A percentile compares a stretch with the other conserved stretches of the same genome.
Conservation (phyloP, 2,113 vertebrate species). For the Chauna torquata region DNA sequence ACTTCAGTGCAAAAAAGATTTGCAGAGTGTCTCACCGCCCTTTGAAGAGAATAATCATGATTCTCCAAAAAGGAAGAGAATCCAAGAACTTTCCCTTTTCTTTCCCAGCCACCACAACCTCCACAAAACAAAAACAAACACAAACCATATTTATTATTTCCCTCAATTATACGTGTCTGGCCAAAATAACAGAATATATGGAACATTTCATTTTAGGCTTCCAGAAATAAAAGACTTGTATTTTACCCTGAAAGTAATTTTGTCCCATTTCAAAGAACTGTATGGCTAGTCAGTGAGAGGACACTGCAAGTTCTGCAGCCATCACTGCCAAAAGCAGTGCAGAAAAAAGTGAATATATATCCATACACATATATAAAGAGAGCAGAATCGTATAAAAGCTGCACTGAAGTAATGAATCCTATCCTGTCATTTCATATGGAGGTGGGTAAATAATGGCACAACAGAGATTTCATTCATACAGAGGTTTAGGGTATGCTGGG, state of each 20-base stretch:
- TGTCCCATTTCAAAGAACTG: constrained; percentile 2
- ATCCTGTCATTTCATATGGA: constrained; percentile 23
- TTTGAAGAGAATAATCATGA: not conserved
- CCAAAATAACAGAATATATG: not conserved
- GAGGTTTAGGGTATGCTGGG: constrained; percentile 31
- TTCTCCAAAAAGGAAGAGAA: not conserved
- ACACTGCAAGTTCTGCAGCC: not conserved
- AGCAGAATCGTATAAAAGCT: constrained; percentile 34
- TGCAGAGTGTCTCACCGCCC: not conserved
- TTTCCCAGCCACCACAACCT: not conserved
- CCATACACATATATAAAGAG: not conserved
- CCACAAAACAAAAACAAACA: not conserved
- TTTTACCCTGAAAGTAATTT: constrained; percentile 17
- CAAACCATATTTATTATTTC: not conserved
- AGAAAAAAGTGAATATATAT: not conserved
- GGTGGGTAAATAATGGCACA: constrained; percentile 22
- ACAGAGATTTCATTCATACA: constrained; percentile 53
- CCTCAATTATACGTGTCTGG: not conserved
- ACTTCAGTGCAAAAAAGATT: not conserved
- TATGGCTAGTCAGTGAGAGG: constrained; percentile 37
- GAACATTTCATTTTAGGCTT: not conserved
- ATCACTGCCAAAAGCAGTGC: not conserved
- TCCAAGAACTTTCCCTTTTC: not conserved
- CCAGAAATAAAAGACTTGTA: not conserved
- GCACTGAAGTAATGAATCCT: constrained; percentile 42